These are phyloP conservation scores for Falco naumanni DNA, from an alignment of 2,797 vertebrate species.

Conservation along the genomic window DNA sequence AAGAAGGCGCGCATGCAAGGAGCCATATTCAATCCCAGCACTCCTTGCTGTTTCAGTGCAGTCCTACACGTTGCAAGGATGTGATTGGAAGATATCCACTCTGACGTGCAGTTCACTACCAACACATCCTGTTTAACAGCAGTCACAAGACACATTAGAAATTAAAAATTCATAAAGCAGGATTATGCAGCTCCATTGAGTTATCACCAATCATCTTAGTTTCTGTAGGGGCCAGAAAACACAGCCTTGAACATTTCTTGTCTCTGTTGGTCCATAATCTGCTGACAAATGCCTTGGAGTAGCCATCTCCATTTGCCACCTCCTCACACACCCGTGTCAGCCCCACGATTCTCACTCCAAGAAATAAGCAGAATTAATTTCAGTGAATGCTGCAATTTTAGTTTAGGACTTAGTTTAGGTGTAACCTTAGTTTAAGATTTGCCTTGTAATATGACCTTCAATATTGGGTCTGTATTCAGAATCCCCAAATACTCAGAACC, in stretches of 20 bases:
- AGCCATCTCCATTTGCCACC: neutral
- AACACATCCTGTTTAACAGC: conserved; percentile 87
- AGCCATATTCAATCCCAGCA: conserved; percentile 92
- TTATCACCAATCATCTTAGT: neutral
- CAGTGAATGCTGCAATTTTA: neutral
- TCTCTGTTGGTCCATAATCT: neutral
- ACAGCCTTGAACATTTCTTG: neutral
- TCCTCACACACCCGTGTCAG: neutral
- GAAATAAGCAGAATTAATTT: neutral
- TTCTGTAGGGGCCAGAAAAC: neutral
- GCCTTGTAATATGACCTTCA: neutral
- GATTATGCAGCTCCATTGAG: neutral
- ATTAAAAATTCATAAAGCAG: neutral
- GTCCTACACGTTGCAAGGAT: conserved; percentile 93
- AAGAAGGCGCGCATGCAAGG: conserved; percentile 97
- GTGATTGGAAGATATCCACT: conserved; percentile 90
- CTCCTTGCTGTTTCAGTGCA: conserved; percentile 92
- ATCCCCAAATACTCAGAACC: neutral
- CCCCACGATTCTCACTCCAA: neutral
- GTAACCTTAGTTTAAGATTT: neutral
- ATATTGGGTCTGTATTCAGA: neutral
- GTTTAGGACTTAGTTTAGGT: neutral
- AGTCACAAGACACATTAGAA: neutral
- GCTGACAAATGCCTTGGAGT: neutral
- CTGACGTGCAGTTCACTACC: conserved; percentile 91